phyloP scores from a whole-genome alignment of 2,113 vertebrate species.

The Macquaria australasica region DNA sequence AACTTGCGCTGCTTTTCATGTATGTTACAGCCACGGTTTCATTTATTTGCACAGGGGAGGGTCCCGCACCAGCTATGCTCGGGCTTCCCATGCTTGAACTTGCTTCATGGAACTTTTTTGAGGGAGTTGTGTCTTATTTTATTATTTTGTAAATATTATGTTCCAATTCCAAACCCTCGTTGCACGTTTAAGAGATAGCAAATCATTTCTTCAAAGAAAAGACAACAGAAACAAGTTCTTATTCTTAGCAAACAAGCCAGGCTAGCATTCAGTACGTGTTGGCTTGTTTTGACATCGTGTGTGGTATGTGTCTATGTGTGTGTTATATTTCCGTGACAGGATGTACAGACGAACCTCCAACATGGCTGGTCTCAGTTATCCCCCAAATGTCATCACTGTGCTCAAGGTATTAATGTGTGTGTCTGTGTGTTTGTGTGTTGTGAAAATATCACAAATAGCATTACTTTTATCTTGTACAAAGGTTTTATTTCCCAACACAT shows the following conservation, averaged over 20 bases:
- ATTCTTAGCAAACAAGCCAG: not conserved
- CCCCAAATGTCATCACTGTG: slow-evolving; percentile 90
- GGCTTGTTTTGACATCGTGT: not conserved
- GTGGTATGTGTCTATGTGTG: not conserved
- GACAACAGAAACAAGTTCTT: not conserved
- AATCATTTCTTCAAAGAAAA: not conserved
- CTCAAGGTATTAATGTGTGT: slow-evolving; percentile 89
- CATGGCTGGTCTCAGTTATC: slow-evolving; percentile 94
- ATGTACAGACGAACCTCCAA: slow-evolving; percentile 96
- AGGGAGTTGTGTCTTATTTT: not conserved
- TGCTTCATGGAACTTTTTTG: no score
- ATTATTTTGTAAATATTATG: not conserved
- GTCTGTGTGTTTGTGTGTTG: not conserved
- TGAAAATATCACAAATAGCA: not conserved
- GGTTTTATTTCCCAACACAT: not conserved
- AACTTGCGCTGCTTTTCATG: no score
- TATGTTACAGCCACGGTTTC: no score
- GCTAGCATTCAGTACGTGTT: not conserved
- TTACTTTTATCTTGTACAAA: not conserved
- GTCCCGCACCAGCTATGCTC: no score
- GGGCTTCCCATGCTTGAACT: no score
- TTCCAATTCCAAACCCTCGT: not conserved
- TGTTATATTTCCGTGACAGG: slow-evolving; percentile 81
- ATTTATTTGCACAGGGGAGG: no score
- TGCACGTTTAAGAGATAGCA: not conserved